Evolutionary conservation across 1,140 invertebrate genomes (phyloP).

Genomic region (Leptoteleia sp.): DNA sequence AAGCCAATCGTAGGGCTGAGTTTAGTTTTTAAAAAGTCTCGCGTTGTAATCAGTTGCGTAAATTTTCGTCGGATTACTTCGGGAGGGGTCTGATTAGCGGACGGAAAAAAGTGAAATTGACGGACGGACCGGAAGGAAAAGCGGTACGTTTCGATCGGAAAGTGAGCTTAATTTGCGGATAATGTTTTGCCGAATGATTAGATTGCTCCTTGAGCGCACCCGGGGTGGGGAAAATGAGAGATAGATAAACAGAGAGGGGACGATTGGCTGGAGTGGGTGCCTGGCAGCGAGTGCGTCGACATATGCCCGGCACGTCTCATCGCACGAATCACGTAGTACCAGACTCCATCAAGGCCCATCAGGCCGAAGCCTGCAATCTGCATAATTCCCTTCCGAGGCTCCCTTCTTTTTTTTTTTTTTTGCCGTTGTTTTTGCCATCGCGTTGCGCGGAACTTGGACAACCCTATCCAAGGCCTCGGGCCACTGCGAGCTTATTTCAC

Average conservation of each 20-base stretch:
- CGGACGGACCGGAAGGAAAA: constrained; percentile 3
- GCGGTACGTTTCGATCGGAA: not conserved
- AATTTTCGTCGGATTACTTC: not conserved
- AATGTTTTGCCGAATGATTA: constrained; percentile 14
- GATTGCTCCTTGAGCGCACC: constrained; percentile 32
- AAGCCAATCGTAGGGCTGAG: constrained; percentile 1
- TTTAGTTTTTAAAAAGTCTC: constrained; percentile 1
- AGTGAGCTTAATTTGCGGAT: constrained; percentile 9
- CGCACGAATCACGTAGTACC: constrained; percentile 73
- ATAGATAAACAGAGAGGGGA: too few species aligned
- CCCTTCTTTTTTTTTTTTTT: constrained; percentile 65
- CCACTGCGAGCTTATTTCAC: constrained; percentile 50
- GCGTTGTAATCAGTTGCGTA: not conserved
- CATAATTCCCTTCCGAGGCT: constrained; percentile 77
- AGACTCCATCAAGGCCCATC: constrained; percentile 74
- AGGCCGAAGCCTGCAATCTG: constrained; percentile 79
- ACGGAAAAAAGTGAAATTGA: not conserved
- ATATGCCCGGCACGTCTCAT: constrained; percentile 69
- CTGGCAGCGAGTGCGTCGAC: constrained; percentile 42
- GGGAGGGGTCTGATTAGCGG: constrained; percentile 1
- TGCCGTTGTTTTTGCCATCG: constrained; percentile 56
- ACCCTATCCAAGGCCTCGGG: constrained; percentile 63
- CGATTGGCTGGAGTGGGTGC: constrained; percentile 19
- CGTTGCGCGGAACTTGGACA: constrained; percentile 60
- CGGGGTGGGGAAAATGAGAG: not conserved